phyloP scores from a whole-genome alignment of 2,888 invertebrate genomes.

The Melanchra persicariae region DNA sequence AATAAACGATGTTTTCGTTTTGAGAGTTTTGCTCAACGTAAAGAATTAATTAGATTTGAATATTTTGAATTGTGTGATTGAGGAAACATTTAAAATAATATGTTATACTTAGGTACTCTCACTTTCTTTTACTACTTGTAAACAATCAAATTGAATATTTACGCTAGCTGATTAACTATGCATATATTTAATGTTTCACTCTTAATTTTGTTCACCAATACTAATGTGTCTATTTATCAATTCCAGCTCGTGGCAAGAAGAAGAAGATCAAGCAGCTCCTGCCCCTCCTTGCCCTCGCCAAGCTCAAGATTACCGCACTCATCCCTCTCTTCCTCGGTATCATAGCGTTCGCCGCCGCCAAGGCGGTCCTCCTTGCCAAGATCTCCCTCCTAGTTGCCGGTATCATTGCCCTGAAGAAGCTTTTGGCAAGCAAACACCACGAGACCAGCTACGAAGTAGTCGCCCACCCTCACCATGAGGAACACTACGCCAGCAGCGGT shows the following conservation, averaged over 20 bases:
- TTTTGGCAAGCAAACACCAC: slow-evolving; percentile 93
- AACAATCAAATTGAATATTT: background rate
- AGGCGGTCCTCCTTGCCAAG: slow-evolving; percentile 96
- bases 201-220: background rate
- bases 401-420: slow-evolving; percentile 93
- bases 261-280: slow-evolving; percentile 94
- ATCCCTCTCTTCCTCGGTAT: slow-evolving; percentile 94
- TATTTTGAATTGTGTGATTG: background rate
- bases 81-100: background rate
- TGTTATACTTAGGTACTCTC: background rate
- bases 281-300: slow-evolving; percentile 94
- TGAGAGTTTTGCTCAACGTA: background rate
- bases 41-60: background rate
- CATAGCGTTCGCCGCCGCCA: slow-evolving; percentile 95
- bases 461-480: slow-evolving; percentile 92
- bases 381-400: slow-evolving; percentile 94
- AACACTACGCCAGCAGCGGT: slow-evolving; percentile 87
- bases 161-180: too few species aligned
- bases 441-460: slow-evolving; percentile 95
- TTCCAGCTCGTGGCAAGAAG: slow-evolving; percentile 94
- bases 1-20: background rate
- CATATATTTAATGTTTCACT: background rate
- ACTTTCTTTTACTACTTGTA: slow-evolving; percentile 6
- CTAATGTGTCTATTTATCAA: slow-evolving; percentile 21
- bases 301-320: slow-evolving; percentile 94